Evolutionary conservation across 2,888 invertebrate species (phyloP).

Genomic region (Myathropa florea): DNA sequence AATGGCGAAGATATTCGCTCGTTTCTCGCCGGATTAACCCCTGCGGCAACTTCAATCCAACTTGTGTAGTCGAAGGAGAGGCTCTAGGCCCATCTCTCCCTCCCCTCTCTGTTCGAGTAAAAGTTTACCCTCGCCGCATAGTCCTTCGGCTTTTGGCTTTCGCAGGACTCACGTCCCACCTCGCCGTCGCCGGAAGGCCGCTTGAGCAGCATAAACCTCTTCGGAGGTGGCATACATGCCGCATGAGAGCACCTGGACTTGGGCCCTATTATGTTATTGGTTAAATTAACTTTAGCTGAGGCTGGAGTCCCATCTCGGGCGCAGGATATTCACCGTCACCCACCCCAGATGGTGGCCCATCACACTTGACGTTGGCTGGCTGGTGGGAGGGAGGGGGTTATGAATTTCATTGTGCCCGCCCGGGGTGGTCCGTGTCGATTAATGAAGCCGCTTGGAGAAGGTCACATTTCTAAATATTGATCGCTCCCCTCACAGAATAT

Average conservation of each 20-base stretch:
- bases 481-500: neutral
- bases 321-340: neutral
- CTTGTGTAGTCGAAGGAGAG: neutral
- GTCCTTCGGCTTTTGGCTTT: neutral
- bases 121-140: conserved; percentile 20
- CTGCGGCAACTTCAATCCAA: conserved; percentile 45
- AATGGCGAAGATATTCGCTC: conserved; percentile 55
- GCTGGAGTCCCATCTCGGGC: neutral
- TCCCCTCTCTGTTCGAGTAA: conserved; percentile 1
- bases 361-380: neutral
- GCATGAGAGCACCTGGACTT: conserved; percentile 16
- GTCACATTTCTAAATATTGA: conserved; percentile 46
- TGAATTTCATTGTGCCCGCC: conserved; percentile 41
- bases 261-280: conserved; percentile 54
- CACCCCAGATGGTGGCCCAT: neutral
- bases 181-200: neutral
- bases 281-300: conserved; percentile 45
- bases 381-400: neutral
- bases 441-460: conserved; percentile 29
- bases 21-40: conserved; percentile 54
- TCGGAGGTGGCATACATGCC: neutral
- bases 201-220: neutral
- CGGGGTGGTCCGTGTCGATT: conserved; percentile 55
- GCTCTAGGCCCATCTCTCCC: neutral
- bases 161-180: neutral